phyloP scores from a whole-genome alignment of 2,888 invertebrate species.

The Reticulitermes lucifugus region DNA sequence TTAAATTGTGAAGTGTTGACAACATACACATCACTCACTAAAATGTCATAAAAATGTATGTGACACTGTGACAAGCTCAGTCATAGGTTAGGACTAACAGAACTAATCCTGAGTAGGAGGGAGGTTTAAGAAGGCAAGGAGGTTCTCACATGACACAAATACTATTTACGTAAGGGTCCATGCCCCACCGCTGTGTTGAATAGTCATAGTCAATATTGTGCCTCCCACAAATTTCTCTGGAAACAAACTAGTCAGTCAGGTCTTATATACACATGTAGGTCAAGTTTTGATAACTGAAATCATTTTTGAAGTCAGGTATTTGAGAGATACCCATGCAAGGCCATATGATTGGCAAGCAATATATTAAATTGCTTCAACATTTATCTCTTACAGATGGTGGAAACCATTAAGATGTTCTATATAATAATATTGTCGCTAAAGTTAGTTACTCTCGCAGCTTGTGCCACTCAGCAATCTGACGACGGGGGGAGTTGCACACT shows the following conservation, averaged over 20 bases:
- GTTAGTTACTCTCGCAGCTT: slow-evolving; percentile 84
- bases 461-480: slow-evolving; percentile 99
- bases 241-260: slow-evolving; percentile 1
- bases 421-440: slow-evolving; percentile 16
- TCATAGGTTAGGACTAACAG: too few relatives aligned
- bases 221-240: background rate
- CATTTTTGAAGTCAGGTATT: background rate
- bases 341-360: background rate
- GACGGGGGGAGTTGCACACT: slow-evolving; percentile 95
- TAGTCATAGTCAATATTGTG: background rate
- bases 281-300: background rate
- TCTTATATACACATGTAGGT: slow-evolving; percentile 19
- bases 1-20: too few relatives aligned
- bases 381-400: slow-evolving; percentile 5
- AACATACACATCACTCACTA: too few relatives aligned
- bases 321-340: background rate
- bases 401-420: slow-evolving; percentile 22
- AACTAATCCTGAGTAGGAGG: background rate
- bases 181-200: background rate
- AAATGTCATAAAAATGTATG: too few relatives aligned
- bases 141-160: background rate
- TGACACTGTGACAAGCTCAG: too few relatives aligned
- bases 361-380: background rate
- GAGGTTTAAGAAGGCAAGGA: background rate
- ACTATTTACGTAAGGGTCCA: background rate